Conservation (phyloP, 2,888 invertebrate species). For the Tenthredo scrophulariae region DNA sequence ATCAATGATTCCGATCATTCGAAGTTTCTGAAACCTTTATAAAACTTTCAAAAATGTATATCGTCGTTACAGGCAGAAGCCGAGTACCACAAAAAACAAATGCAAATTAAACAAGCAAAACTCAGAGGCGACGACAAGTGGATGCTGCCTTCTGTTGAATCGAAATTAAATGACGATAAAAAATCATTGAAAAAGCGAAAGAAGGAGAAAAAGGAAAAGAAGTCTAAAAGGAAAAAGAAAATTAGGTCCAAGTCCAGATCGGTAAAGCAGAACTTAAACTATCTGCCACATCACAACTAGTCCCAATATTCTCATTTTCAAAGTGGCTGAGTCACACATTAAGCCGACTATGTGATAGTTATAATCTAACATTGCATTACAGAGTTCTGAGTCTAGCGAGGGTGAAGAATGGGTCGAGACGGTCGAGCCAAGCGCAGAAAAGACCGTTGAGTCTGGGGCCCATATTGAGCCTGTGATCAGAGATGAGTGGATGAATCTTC, state of each 20-base stretch:
- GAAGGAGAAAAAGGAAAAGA: conserved; percentile 60
- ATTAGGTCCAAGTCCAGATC: conserved; percentile 32
- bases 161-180: conserved; percentile 59
- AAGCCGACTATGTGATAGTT: background rate
- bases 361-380: background rate
- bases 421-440: background rate
- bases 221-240: conserved; percentile 60
- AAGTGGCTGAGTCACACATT: background rate
- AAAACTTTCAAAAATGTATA: background rate
- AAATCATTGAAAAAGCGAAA: conserved; percentile 58
- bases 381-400: conserved; percentile 35
- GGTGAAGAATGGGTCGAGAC: conserved; percentile 46
- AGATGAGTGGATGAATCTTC: conserved; percentile 91
- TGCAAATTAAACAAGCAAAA: conserved; percentile 62
- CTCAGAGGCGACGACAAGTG: conserved; percentile 72
- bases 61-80: conserved; percentile 64
- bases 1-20: background rate
- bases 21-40: too few species aligned
- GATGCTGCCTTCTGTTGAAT: conserved; percentile 78
- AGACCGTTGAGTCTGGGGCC: background rate
- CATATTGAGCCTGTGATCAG: conserved; percentile 70
- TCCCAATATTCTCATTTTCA: too few species aligned
- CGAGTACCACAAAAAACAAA: conserved; percentile 61
- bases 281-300: too few species aligned
- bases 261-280: background rate